These are phyloP conservation scores for Shargacucullia verbasci DNA, from an alignment of 2,888 invertebrate species.

Conservation along the genomic window DNA sequence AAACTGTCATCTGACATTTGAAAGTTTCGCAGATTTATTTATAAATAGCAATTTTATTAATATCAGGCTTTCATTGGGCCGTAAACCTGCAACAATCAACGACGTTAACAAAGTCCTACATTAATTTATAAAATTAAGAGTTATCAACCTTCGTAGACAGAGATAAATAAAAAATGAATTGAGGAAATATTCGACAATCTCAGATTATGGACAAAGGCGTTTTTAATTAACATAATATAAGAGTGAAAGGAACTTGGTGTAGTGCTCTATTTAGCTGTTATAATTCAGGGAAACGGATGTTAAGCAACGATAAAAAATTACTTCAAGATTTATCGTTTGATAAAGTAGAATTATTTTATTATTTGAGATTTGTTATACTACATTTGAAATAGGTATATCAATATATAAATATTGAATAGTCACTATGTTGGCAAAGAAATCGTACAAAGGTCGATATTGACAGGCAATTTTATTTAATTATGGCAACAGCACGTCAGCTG, in stretches of 20 bases:
- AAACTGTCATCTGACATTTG: no score
- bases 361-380: no score
- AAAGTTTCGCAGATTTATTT: background rate
- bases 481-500: no score
- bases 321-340: background rate
- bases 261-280: slow-evolving; percentile 10
- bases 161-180: slow-evolving; percentile 46
- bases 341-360: no score
- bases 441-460: no score
- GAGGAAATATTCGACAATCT: slow-evolving; percentile 50
- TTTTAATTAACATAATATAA: slow-evolving; percentile 21
- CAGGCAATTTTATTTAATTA: no score
- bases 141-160: slow-evolving; percentile 44
- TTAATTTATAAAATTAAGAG: slow-evolving; percentile 37
- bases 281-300: slow-evolving; percentile 17
- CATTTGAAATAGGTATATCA: no score
- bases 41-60: no score
- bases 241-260: slow-evolving; percentile 46
- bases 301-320: background rate
- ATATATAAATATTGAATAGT: no score
- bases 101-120: slow-evolving; percentile 16
- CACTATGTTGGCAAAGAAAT: no score
- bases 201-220: slow-evolving; percentile 30
- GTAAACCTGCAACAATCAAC: slow-evolving; percentile 28
- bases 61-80: slow-evolving; percentile 4